Evolutionary conservation across 2,797 vertebrate species (phyloP).

Genomic region (Aeoliscus strigatus): DNA sequence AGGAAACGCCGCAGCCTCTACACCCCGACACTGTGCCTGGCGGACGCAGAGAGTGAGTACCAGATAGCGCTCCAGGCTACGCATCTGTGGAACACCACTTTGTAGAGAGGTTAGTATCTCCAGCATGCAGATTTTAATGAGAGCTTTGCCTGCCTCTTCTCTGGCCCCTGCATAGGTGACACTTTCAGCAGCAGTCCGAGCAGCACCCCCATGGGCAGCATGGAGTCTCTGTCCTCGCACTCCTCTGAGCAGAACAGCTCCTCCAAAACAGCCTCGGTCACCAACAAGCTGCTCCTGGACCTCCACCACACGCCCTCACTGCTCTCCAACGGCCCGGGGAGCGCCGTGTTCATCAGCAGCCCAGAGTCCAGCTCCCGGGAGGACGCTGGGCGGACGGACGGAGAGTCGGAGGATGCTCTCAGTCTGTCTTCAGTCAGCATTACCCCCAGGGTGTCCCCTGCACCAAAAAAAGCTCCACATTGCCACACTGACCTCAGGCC

Average conservation of each 20-base stretch:
- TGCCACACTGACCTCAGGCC: conserved; percentile 68
- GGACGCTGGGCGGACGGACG: conserved; percentile 83
- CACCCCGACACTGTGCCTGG: conserved; percentile 82
- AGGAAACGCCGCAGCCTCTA: conserved; percentile 88
- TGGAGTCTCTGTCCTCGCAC: conserved; percentile 97
- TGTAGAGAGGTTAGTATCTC: too few relatives aligned
- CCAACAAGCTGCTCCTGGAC: conserved; percentile 67
- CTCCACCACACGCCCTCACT: conserved; percentile 45
- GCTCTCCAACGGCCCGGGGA: conserved; percentile 79
- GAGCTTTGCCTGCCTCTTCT: conserved; percentile 40
- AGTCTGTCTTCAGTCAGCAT: conserved; percentile 74
- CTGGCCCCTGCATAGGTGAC: conserved; percentile 81
- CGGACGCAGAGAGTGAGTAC: conserved; percentile 95
- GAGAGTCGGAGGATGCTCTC: conserved; percentile 83
- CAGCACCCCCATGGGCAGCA: conserved; percentile 94
- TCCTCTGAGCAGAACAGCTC: conserved; percentile 92
- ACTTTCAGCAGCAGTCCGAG: conserved; percentile 91
- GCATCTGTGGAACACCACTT: too few relatives aligned
- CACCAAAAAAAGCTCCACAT: conserved; percentile 79
- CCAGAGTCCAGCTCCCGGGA: conserved; percentile 90
- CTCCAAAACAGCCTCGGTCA: conserved; percentile 72
- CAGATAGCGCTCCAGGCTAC: too few relatives aligned
- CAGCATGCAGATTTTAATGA: conserved; percentile 59
- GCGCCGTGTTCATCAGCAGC: conserved; percentile 78
- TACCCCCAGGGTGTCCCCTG: conserved; percentile 66